Evolutionary conservation across 2,113 vertebrate species (phyloP), one percentile per base, ranked within the genome.

Genomic region (Sigmodon hispidus): DNA sequence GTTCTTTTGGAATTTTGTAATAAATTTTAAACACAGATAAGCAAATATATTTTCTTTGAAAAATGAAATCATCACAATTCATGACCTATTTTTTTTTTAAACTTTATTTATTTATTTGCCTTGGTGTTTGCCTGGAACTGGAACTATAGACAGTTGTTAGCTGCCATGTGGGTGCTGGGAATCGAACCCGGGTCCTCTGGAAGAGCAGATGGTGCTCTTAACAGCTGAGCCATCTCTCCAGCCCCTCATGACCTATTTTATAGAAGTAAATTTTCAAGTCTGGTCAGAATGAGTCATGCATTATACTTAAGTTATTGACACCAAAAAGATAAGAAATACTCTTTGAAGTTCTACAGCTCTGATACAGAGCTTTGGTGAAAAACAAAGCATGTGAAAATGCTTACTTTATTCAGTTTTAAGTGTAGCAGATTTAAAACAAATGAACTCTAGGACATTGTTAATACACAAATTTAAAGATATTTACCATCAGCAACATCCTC

Each of bases 401-500:
- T 88, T 90, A 45, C 8, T 50, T 94, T 73, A 57, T 36, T 85
- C 26, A 40, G 55, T 87, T 89, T 92, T 83, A 87, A 81, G 81
- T 50, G 3, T 24, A 69, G 31, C 6, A 7, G 8, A 19, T 90
- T 93, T 48, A n/a, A 93, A 81, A 63, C 26, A 85, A 91, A 85
- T 7, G 8, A 85, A n/a, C 17, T 40, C 57, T 5, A 69, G 45
- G 57, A 21, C 19, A 13, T 2, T 4, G 36, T 83, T 70, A 57
- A 65, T 59, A 36, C 21, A 57, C 89, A 70, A 24, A 11, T n/a
- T 63, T 34, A 79, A 3, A 67, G 2, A 80, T 8, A 93, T 55
- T 65, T 91, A 99, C 98, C 98, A 98, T 98, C 97, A 87, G 45
- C 85, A 73, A 84, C 86, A 75, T 98, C 98, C 76, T 98, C 98